Percentiles rank a stretch among this genome's conserved stretches.
Conservation (phyloP, 2,797 vertebrate genomes). For the Lerista edwardsae region DNA sequence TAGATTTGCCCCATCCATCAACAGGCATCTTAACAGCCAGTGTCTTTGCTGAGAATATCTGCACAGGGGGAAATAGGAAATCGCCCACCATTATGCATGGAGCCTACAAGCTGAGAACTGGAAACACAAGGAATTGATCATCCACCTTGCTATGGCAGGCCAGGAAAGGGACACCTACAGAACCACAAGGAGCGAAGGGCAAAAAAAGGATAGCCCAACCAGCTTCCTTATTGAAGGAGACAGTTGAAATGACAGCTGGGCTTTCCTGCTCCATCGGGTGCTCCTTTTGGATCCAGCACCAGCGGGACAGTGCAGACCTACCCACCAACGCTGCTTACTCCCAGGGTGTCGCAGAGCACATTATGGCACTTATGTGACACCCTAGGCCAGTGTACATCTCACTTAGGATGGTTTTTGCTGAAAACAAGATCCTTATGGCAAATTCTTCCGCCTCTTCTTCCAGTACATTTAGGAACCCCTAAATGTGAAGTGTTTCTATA, state of each 20-base stretch:
- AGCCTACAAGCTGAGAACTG: background rate
- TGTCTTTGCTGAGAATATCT: constrained; percentile 7
- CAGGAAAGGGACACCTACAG: background rate
- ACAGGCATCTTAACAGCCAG: background rate
- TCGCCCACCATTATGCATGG: background rate
- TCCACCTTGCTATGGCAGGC: background rate
- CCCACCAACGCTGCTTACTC: no score
- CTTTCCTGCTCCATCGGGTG: no score
- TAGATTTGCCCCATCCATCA: background rate
- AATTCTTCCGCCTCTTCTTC: background rate
- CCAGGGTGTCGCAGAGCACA: no score
- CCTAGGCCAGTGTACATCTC: no score
- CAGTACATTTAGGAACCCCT: background rate
- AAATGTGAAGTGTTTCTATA: background rate
- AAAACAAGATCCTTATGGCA: background rate
- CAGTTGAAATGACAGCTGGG: background rate
- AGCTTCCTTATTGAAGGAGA: no score
- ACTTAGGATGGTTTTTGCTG: background rate
- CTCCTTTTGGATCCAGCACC: no score
- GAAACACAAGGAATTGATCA: no score
- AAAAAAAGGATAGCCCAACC: no score
- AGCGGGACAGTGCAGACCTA: no score
- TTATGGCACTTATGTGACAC: no score
- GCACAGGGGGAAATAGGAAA: constrained; percentile 11
- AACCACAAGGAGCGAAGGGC: no score